Conservation (phyloP, 2,797 vertebrate species). For the Galaxias olidus region DNA sequence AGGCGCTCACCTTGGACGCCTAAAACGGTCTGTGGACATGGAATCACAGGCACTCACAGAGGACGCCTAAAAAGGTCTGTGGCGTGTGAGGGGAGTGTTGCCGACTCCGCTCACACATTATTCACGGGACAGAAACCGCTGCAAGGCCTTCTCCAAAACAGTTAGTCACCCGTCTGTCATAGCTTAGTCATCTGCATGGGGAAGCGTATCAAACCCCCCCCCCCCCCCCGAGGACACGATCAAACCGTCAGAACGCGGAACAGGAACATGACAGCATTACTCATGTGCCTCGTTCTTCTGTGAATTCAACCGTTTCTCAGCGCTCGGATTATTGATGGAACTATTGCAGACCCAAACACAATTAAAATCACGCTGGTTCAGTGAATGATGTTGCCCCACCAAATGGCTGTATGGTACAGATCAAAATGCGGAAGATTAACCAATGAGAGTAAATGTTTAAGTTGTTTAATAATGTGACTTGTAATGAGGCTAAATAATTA, state of each 20-base stretch:
- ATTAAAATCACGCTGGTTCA: no score
- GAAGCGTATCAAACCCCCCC: no score
- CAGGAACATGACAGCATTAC: conserved; percentile 17
- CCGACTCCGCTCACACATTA: conserved; percentile 1
- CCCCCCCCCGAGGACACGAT: no score
- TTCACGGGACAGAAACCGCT: conserved; percentile 21
- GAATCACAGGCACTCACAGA: conserved; percentile 2
- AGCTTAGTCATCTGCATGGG: conserved; percentile 30
- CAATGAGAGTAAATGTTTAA: conserved; percentile 3
- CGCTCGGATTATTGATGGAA: no score
- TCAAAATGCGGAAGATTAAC: no score
- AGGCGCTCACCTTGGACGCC: not conserved
- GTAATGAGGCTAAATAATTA: no score
- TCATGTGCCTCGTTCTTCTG: conserved; percentile 13
- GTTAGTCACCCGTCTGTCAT: conserved; percentile 10
- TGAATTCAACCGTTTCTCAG: no score
- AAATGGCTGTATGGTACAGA: no score
- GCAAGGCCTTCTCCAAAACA: conserved; percentile 18
- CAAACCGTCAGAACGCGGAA: conserved; percentile 8
- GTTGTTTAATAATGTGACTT: no score
- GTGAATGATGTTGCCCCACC: no score
- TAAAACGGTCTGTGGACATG: conserved; percentile 5
- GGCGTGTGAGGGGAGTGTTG: not conserved
- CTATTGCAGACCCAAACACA: no score
- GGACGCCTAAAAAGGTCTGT: conserved; percentile 12